Evolutionary conservation across 2,888 invertebrate species (phyloP), one percentile per base, ranked within the genome.

Genomic region (Leptothorax acervorum): DNA sequence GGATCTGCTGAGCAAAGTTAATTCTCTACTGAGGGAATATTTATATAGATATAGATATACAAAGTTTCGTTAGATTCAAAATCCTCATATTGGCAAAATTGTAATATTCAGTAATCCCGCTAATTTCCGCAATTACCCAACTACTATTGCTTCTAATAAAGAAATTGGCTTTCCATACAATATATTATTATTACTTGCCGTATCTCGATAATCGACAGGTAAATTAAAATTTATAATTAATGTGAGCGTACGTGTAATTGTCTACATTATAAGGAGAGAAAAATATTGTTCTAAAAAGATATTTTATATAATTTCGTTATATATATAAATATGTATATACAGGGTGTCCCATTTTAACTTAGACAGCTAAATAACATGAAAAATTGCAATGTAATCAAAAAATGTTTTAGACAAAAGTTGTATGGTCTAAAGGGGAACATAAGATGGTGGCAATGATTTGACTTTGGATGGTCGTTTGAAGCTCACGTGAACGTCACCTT

Each of bases 1-100:
- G 18, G 11, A 73, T 74, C 28, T 18, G 42, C 60, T 39, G 42
- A 74, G 42, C 8, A 62, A 73, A 73, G 42, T 74, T 60, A 42
- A 74, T n/a, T 62, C 28, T 18, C 42, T 28, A 45, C 45, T 18
- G 48, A 1, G 12, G 6, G 15, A 60, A 74, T 62, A 70, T 70
- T 51, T 51, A 51, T 51, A 51, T 51, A 68, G 48, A 68, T 23
- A 48, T 39, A 65, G 42, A 53, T 73, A 28, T 35, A n/a, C 3
- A 28, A 28, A 60, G 11, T 18, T 18, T 28, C 9, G 12, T 42
- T 60, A 18, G 28, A 39, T 23, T 28, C 39, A 9, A 42, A 42
- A 73, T 73, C 11, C 28, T 35, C 57, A 28, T 70, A 63, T 65
- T 18, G 39, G 3, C 60, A 73, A 57, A 18, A 42, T 42, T 57